Evolutionary conservation across 2,113 vertebrate species (phyloP), one percentile per base, ranked within the genome.

Genomic region (Lophius piscatorius): DNA sequence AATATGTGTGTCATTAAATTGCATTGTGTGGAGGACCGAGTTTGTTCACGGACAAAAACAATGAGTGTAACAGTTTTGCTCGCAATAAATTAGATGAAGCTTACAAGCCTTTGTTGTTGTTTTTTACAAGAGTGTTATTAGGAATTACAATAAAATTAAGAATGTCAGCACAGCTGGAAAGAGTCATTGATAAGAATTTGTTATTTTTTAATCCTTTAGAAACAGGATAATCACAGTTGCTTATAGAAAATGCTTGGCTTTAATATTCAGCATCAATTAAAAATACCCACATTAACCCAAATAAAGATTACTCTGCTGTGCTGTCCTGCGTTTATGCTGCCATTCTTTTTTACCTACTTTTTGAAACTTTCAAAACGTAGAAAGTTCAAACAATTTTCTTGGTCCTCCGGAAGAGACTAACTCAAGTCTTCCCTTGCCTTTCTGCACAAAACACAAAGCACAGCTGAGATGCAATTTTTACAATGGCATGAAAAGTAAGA

Each of bases 11-110:
- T 63, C 48, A 55, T 63, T 55, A 45, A 6, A 1, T 28, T 22
- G 22, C 13, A 4, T 20, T n/a, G 35, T 18, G 42, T 26, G 28
- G 42, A 61, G 52, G 36, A 46, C 48, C 1, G 6, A 26, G 29
- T 70, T 68, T 74, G 42, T 80, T 80, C 76, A 70, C 58, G 51
- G 65, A 40, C 7, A 2, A 29, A 41, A 69, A 55, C 72, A 20
- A 1, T 31, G 20, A 58, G 21, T 26, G 20, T 44, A 54, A 72
- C 56, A 57, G 29, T 54, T 69, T 39, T 21, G 33, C 36, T 49
- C 20, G 24, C 14, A 56, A 35, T 63, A 23, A 52, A 48, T 67
- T 68, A 64, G 22, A 39, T 42, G 2, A 18, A 59, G 52, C 29
- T 73, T 38, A 73, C 66, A 63, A 36, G 13, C n/a, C n/a, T n/a